Percentiles rank a stretch among this genome's conserved stretches.
phyloP scores from a whole-genome alignment of 1,140 invertebrate species.

The Pogonus chalceus region DNA sequence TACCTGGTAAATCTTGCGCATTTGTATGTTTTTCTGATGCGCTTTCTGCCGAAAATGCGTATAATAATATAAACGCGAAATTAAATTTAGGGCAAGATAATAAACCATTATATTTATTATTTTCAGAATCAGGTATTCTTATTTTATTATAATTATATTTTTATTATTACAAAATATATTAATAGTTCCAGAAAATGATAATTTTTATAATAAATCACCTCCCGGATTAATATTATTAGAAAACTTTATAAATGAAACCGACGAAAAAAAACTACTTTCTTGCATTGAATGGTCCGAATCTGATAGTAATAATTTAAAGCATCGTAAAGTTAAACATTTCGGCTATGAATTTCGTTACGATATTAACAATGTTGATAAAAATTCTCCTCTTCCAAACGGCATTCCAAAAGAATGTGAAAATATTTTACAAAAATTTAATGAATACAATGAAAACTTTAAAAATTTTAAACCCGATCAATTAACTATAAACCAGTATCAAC shows the following conservation, averaged over 20 bases:
- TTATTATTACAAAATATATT: slow-evolving; percentile 12
- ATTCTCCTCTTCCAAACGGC: slow-evolving; percentile 49
- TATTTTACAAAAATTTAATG: slow-evolving; percentile 51
- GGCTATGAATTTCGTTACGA: slow-evolving; percentile 90
- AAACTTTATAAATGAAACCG: slow-evolving; percentile 61
- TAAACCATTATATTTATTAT: slow-evolving; percentile 54
- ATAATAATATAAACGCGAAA: slow-evolving; percentile 42
- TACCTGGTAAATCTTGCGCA: slow-evolving; percentile 63
- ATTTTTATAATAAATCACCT: slow-evolving; percentile 39
- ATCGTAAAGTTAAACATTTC: slow-evolving; percentile 84
- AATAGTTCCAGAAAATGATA: slow-evolving; percentile 35
- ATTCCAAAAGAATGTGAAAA: slow-evolving; percentile 64
- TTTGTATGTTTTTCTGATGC: slow-evolving; percentile 50
- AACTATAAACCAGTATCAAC: slow-evolving; percentile 84
- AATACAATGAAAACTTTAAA: slow-evolving; percentile 35
- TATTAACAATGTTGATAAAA: slow-evolving; percentile 75
- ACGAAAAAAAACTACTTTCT: slow-evolving; percentile 57
- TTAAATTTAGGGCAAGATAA: slow-evolving; percentile 41
- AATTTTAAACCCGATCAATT: slow-evolving; percentile 70
- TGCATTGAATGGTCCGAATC: slow-evolving; percentile 41
- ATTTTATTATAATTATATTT: slow-evolving; percentile 4
- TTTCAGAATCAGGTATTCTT: slow-evolving; percentile 42
- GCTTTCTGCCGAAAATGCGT: slow-evolving; percentile 41
- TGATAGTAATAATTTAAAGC: slow-evolving; percentile 52
- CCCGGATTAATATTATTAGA: slow-evolving; percentile 60